phyloP scores from a whole-genome alignment of 2,888 invertebrate genomes.

The Labia minor region DNA sequence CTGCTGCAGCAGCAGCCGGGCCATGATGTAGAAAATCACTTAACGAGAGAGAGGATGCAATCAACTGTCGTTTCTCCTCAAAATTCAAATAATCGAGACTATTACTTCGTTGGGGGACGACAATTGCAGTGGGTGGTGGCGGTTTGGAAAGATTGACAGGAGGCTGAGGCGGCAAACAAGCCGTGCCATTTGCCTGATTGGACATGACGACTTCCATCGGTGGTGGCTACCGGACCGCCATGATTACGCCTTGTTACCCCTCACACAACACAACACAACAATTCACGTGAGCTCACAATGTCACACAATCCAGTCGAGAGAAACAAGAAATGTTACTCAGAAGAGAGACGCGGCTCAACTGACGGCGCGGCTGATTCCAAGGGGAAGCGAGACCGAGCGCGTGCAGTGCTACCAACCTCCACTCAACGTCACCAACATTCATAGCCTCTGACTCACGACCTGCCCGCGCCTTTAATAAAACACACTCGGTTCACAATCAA shows the following conservation, averaged over 20 bases:
- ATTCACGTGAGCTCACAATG: conserved; percentile 19
- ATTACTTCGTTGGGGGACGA: conserved; percentile 63
- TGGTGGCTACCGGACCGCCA: conserved; percentile 21
- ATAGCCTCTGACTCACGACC: background rate
- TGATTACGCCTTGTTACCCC: conserved; percentile 20
- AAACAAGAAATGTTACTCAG: background rate
- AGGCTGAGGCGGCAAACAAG: background rate
- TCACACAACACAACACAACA: conserved; percentile 22
- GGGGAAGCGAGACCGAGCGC: background rate
- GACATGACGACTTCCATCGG: background rate
- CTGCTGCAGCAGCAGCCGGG: conserved; percentile 33
- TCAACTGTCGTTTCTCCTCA: conserved; percentile 80
- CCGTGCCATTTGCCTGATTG: background rate
- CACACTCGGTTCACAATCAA: too few relatives aligned
- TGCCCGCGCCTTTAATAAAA: too few relatives aligned
- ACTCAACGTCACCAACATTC: background rate
- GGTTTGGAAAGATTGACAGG: background rate
- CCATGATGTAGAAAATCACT: conserved; percentile 69
- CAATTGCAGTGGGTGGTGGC: conserved; percentile 40
- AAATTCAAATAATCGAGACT: conserved; percentile 84
- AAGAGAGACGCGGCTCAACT: background rate
- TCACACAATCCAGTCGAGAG: conserved; percentile 17
- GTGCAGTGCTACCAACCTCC: background rate
- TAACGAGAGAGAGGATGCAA: conserved; percentile 75
- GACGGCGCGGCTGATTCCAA: background rate